Evolutionary conservation across 2,888 invertebrate genomes (phyloP), one percentile per base, ranked within the genome.

Genomic region (Tetragnatha montana): DNA sequence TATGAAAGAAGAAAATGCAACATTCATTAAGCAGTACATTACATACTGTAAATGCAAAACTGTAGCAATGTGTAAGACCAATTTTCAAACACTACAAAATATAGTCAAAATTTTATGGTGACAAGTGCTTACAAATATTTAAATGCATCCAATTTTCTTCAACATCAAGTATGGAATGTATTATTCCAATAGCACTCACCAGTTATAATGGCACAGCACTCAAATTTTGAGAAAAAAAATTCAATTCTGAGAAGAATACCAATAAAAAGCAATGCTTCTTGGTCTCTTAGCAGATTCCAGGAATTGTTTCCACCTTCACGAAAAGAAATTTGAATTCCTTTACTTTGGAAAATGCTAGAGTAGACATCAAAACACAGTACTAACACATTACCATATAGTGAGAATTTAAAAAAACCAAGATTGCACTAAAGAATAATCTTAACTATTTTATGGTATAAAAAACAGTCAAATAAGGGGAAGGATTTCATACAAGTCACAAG

Each of bases 161-260:
- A 22, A 78, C 74, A 74, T 19, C 69, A 19, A 21, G 21, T 78
- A 76, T 76, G 83, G 83, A 84, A 84, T 84, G 83, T 84, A 76
- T 69, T 49, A 84, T 84, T 84, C 83, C 83, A 84, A 76, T 49
- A 84, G 69, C 75, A 76, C 69, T 76, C 51, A 60, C 22, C 81
- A 73, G 21, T 74, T 74, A 50, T 70, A 49, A 60, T 17, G 12
- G 60, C 60, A 12, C 17, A 60, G 17, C 60, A 60, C 60, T 60
- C 60, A 8, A 17, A 60, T 60, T 60, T 17, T 17, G 17, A 60
- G 6, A 14, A 12, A 60, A 17, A 12, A 60, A 60, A 60, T 60
- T 6, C 60, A 60, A 60, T 17, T 60, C 7, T 10, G 60, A 60
- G 10, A 60, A 17, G 17, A 60, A 60, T 60, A 17, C 17, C 17